Conservation (phyloP, 2,888 invertebrate species). For the Andricus quercusramuli region DNA sequence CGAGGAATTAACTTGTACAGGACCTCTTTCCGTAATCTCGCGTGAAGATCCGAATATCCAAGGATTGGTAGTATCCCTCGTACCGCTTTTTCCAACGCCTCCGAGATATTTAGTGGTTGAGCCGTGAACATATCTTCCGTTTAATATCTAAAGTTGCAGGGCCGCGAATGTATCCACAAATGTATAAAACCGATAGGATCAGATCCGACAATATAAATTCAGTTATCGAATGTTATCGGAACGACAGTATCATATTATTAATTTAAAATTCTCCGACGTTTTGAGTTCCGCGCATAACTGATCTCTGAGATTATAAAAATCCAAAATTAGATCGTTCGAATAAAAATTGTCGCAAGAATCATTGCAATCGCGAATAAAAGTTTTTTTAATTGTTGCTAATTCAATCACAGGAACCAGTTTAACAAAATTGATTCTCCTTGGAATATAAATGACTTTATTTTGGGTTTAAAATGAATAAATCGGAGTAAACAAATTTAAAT, state of each 20-base stretch:
- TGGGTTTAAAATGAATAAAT: background rate
- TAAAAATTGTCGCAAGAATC: background rate
- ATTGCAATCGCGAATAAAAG: no score
- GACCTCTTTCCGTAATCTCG: slow-evolving; percentile 60
- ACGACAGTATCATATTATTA: background rate
- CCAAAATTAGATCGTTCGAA: background rate
- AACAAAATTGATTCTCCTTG: background rate
- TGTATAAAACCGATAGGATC: slow-evolving; percentile 23
- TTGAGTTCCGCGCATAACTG: background rate
- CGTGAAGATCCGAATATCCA: slow-evolving; percentile 60
- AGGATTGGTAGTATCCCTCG: slow-evolving; percentile 56
- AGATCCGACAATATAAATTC: slow-evolving; percentile 15
- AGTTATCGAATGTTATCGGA: background rate
- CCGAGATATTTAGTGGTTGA: slow-evolving; percentile 65
- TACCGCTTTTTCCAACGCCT: slow-evolving; percentile 49
- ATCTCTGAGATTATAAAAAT: background rate
- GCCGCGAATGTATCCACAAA: slow-evolving; percentile 43
- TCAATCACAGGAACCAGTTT: background rate
- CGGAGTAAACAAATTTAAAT: background rate
- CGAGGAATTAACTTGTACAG: slow-evolving; percentile 70
- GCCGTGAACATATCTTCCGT: slow-evolving; percentile 60
- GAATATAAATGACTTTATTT: background rate
- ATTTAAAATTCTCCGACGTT: background rate
- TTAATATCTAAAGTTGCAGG: slow-evolving; percentile 63
- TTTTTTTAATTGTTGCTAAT: background rate